Base-by-base conservation (phyloP, 2,113 vertebrate genomes). In the Sylvilagus bachmani region DNA sequence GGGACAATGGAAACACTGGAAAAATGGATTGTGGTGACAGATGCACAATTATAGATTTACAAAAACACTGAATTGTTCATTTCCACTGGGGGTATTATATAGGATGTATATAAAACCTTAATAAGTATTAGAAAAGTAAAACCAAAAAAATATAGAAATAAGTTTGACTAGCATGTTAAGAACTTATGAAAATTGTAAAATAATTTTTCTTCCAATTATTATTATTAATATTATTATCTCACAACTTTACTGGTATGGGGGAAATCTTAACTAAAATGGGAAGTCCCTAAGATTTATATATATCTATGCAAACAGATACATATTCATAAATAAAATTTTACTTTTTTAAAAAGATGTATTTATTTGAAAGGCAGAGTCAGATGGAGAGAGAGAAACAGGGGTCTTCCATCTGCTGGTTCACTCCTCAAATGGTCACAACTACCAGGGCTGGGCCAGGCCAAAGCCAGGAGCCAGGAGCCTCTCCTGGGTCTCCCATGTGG, bases 111-210 rank as follows among this genome's bases (percentile, higher is more conserved):
- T 74, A 89, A 36, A n/a, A 49, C 4, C 2, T 51, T 21, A 81
- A 92, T 49, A 73, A 58, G 62, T 51, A 51, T 21, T 85, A 66
- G 25, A 27, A 86, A 92, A 29, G 19, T 51, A 69, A 77, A 85
- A 38, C 8, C 62, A 33, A 90, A 90, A 90, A 61, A 22, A 38
- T 12, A 71, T 58, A 80, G 9, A 70, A 81, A 66, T 77, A 75
- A 12, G n/a, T 38, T 95, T 89, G 69, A 94, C 38, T 75, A 95
- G 53, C 70, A 91, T 85, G 21, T 21, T 22, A 93, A 93, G 2
- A 51, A 77, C 21, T 77, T 89, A 58, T 29, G 64, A 77, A 71
- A 86, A 36, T 1, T n/a, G 6, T 21, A 58, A 71, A 86, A 33
- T 74, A 66, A 75, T 66, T 74, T 91, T 85, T 84, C 29, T 62